A percentile compares a stretch with the other conserved stretches of the same genome.
These are phyloP conservation scores for Rhea pennata DNA, from an alignment of 2,113 vertebrate species.

Conservation along the genomic window DNA sequence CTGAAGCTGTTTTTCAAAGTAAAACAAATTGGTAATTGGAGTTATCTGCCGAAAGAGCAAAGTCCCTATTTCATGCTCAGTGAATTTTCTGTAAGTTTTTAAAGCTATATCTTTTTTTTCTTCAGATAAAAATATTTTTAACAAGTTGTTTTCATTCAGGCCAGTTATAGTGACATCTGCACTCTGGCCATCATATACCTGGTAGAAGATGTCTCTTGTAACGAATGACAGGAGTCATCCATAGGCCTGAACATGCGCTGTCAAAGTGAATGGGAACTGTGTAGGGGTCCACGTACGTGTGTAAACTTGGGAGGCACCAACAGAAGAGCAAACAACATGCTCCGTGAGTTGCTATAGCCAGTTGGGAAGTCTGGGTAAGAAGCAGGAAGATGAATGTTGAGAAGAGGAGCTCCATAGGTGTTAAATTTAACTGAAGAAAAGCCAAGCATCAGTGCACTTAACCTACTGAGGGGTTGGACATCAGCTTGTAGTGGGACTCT, in stretches of 20 bases:
- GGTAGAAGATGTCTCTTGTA: conserved; percentile 3
- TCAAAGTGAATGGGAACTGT: background rate
- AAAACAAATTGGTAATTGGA: background rate
- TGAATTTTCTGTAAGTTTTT: background rate
- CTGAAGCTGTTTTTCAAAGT: background rate
- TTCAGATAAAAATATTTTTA: background rate
- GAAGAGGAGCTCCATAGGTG: background rate
- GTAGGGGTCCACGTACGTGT: background rate
- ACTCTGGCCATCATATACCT: background rate
- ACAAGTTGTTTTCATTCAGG: background rate
- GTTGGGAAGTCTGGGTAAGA: background rate
- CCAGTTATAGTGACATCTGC: background rate
- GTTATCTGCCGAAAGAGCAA: background rate
- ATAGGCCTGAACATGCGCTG: background rate
- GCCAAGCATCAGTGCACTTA: background rate
- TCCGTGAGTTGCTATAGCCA: background rate
- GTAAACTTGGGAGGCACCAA: background rate
- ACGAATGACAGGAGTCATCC: background rate
- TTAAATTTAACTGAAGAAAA: background rate
- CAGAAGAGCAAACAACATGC: background rate
- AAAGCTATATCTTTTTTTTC: background rate
- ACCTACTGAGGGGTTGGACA: background rate
- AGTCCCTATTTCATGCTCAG: background rate
- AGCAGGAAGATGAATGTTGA: background rate
- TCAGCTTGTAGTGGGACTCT: background rate